Conservation (phyloP, 2,113 vertebrate species). For the human region GRCh38 chr1:207670001-207670500, state of each 20-base stretch:
- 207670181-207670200: rapidly evolving
- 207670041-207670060: not conserved
- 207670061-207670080: not conserved
- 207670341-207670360: not conserved
- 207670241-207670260: not conserved
- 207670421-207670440: not conserved
- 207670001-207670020: not conserved
- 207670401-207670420: not conserved
- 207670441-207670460: not conserved
- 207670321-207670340: no score
- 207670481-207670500: not conserved
- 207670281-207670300: not conserved
- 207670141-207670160: not conserved
- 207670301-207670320: not conserved
- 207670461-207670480: not conserved
- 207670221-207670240: rapidly evolving
- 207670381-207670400: not conserved
- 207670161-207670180: no score
- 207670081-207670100: not conserved
- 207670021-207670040: rapidly evolving
- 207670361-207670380: not conserved
- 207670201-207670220: not conserved
- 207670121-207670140: not conserved
- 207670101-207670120: not conserved
- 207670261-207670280: not conserved